Conservation (phyloP, 2,888 invertebrate species). For the Clepsis dumicolana region DNA sequence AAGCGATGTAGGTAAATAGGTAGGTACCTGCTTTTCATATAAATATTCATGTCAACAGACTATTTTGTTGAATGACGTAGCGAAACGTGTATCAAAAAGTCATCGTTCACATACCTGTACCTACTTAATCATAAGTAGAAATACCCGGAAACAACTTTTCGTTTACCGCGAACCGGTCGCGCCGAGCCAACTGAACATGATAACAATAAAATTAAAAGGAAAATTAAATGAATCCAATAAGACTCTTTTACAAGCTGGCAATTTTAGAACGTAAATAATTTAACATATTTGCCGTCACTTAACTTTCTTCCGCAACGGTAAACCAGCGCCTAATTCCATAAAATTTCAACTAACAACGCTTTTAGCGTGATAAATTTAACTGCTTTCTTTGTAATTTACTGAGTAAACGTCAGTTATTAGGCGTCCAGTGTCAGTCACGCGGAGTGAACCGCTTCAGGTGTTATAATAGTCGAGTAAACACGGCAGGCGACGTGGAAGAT, state of each 20-base stretch:
- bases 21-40: conserved; percentile 36
- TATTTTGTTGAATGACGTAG: conserved; percentile 27
- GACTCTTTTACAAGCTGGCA: conserved; percentile 63
- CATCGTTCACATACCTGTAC: conserved; percentile 6
- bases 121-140: conserved; percentile 13
- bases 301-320: conserved; percentile 79
- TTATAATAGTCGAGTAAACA: conserved; percentile 82
- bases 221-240: conserved; percentile 62
- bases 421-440: conserved; percentile 32
- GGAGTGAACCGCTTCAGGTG: conserved; percentile 49
- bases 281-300: conserved; percentile 63
- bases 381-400: conserved; percentile 55
- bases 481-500: conserved; percentile 76
- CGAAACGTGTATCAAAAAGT: conserved; percentile 17
- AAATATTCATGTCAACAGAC: conserved; percentile 29
- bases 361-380: conserved; percentile 54
- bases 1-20: too few species aligned
- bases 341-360: conserved; percentile 51
- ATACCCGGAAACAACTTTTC: conserved; percentile 23
- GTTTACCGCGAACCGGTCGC: conserved; percentile 26
- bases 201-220: conserved; percentile 13
- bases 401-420: conserved; percentile 38
- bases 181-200: neutral
- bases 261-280: conserved; percentile 62
- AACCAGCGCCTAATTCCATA: conserved; percentile 60